phyloP scores from a whole-genome alignment of 2,888 invertebrate species.

The Mycalesis mineus region DNA sequence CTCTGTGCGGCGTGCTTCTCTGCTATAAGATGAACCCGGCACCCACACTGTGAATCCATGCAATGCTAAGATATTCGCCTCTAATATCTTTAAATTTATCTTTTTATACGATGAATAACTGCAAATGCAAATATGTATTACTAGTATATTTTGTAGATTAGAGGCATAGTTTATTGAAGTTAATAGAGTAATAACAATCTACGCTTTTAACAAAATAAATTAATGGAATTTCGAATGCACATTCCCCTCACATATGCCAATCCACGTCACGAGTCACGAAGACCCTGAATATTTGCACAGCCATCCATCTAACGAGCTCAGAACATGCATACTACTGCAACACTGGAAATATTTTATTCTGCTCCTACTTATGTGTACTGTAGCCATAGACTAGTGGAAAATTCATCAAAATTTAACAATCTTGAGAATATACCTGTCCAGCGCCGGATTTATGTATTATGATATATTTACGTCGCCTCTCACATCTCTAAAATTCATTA shows the following conservation, averaged over 20 bases:
- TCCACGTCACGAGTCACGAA: slow-evolving; percentile 13
- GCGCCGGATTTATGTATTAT: no score
- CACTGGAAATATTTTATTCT: slow-evolving; percentile 19
- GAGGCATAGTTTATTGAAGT: background rate
- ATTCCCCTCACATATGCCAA: slow-evolving; percentile 12
- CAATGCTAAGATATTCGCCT: no score
- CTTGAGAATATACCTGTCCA: no score
- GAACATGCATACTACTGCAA: slow-evolving; percentile 15
- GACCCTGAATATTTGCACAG: slow-evolving; percentile 17
- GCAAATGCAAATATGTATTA: no score
- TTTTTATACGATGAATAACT: no score
- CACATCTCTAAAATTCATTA: no score
- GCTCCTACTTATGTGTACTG: slow-evolving; percentile 6
- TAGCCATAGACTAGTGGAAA: background rate
- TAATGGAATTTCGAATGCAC: slow-evolving; percentile 5
- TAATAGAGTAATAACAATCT: slow-evolving; percentile 1
- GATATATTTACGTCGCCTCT: no score
- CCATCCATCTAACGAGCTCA: slow-evolving; percentile 26
- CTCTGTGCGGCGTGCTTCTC: no score
- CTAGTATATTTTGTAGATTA: no score
- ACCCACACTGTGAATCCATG: no score
- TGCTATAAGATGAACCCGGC: no score
- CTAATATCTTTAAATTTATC: no score
- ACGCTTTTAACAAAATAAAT: slow-evolving; percentile 1
- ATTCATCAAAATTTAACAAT: background rate